These are phyloP conservation scores for cattle (Bos taurus) DNA, from an alignment of 2,113 vertebrate genomes.

Conservation along the genomic window DNA sequence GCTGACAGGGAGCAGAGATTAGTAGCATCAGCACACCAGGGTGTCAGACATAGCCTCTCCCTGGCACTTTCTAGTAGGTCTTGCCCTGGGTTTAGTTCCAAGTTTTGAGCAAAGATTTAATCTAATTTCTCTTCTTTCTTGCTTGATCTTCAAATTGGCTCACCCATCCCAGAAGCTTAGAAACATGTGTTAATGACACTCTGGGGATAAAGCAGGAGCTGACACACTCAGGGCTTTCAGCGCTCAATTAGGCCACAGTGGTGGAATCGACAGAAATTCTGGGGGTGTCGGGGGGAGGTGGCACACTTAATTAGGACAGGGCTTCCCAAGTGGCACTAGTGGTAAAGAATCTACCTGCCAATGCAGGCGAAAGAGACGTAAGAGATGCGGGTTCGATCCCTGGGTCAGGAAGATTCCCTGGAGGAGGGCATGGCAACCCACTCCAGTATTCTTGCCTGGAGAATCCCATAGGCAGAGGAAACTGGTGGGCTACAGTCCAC, in stretches of 20 bases:
- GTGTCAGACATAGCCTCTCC: neutral
- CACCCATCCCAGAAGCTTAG: neutral
- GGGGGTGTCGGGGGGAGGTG: too few relatives aligned
- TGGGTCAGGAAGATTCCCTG: neutral
- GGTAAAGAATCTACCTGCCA: neutral
- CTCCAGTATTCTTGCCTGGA: neutral
- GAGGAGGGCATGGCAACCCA: neutral
- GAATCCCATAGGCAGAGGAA: neutral
- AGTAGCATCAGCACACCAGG: neutral
- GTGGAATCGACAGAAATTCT: neutral
- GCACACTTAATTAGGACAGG: neutral
- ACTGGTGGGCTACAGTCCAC: neutral
- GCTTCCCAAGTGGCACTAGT: neutral
- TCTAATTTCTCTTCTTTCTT: constrained; percentile 51
- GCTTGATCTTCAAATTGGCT: constrained; percentile 34
- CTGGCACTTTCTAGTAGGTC: neutral
- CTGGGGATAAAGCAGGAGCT: neutral
- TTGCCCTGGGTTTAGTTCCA: neutral
- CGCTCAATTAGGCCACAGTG: neutral
- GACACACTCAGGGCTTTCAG: neutral
- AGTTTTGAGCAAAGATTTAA: constrained; percentile 30
- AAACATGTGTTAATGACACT: neutral
- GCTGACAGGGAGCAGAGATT: neutral
- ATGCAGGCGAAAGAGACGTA: neutral
- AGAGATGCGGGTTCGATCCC: neutral